Percentiles rank a stretch among this genome's conserved stretches.
Conservation (phyloP, 1,140 invertebrate species). For the Ganaspis sp. region DNA sequence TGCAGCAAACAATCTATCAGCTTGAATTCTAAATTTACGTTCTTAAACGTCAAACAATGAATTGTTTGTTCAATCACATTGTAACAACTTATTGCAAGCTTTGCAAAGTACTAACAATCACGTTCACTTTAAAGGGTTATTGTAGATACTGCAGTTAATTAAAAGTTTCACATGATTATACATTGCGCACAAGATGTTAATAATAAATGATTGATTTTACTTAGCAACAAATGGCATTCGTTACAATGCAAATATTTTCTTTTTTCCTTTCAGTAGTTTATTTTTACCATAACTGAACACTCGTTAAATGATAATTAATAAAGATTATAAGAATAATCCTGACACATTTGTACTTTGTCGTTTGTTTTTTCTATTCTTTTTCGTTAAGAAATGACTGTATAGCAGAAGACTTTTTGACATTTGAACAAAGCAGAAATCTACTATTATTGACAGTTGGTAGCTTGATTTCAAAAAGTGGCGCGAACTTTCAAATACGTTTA, state of each 20-base stretch:
- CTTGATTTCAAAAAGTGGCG: neutral
- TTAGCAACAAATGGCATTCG: neutral
- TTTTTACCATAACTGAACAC: neutral
- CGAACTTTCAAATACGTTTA: neutral
- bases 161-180: neutral
- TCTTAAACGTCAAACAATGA: conserved; percentile 23
- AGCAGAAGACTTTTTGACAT: neutral
- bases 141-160: neutral
- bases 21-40: neutral
- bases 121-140: neutral
- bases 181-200: neutral
- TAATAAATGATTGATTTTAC: neutral
- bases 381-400: neutral
- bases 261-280: neutral
- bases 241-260: neutral
- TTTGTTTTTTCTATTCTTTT: neutral
- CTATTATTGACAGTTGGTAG: neutral
- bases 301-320: neutral
- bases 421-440: neutral
- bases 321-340: too few species aligned
- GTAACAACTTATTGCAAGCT: neutral
- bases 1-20: neutral
- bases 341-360: neutral
- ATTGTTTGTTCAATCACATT: neutral
- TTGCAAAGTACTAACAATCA: neutral